Base-by-base conservation (phyloP, 2,797 vertebrate species). In the Gymnoscopelus braueri region DNA sequence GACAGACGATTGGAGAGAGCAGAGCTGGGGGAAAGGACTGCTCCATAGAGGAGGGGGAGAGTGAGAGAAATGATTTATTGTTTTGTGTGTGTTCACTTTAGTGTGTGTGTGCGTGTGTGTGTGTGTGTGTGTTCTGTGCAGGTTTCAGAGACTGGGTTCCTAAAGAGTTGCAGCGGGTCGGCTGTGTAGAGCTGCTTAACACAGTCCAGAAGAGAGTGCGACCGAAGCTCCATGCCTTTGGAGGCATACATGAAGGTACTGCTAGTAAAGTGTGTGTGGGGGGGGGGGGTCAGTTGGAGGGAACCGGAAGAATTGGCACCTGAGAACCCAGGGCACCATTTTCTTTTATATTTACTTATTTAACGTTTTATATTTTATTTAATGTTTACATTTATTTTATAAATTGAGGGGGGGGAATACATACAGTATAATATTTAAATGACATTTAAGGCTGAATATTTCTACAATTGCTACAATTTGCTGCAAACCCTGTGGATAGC, bases 71-170 rank as follows among this genome's bases (percentile, higher is more conserved):
- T 51, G 13, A 63, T 29, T 32, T 13, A 3, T 61, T 8, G 15
- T 9, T 48, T n/a, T 47, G 51, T 74, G 69, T 57, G 29, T 15
- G 24, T 48, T 19, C 19, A 23, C 19, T 19, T 19, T 19, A 19
- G 2, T 60, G 13, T 39, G 14, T 39, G 32, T 39, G 8, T 63
- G 49, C 47, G 58, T 47, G 47, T 67, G 14, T 51, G 50, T 73
- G 68, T 56, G 26, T n/a, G 23, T 47, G 55, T 55, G 44, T 26
- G 23, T 54, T 7, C n/a, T 23, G 77, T 77, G 69, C 83, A 98
- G 97, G 97, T 81, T 98, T 99, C 84, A 91, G 97, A 87, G 97
- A 99, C 92, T 99, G 97, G 97, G 97, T 99, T 83, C 97, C 97
- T 1, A 98, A 99, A 86, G 97, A 98, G 90, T 93, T 99, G 66